Evolutionary conservation across 1,140 invertebrate genomes (phyloP).

Genomic region (Cherax quadricarinatus): DNA sequence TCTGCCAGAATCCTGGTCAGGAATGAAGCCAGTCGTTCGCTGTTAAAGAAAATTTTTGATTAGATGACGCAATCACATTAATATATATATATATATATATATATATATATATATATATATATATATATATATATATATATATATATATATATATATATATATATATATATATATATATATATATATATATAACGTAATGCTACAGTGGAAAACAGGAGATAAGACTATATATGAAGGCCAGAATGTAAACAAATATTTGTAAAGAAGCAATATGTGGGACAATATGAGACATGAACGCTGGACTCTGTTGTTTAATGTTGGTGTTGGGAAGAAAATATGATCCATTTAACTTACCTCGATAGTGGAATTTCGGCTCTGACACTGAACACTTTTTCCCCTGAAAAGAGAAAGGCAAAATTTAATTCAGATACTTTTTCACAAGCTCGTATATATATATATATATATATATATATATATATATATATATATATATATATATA

Average conservation of each 20-base stretch:
- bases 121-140: conserved; percentile 6
- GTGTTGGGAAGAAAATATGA: not conserved
- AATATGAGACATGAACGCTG: not conserved
- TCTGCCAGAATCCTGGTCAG: not conserved
- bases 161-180: too few species aligned
- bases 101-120: not conserved
- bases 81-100: not conserved
- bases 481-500: not conserved
- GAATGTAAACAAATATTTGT: not conserved
- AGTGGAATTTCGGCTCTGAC: conserved; percentile 32
- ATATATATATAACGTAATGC: too few species aligned
- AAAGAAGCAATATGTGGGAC: not conserved
- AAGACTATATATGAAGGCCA: too few species aligned
- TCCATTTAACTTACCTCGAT: conserved; percentile 15
- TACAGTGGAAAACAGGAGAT: too few species aligned
- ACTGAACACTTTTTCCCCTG: conserved; percentile 36
- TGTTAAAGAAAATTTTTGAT: not conserved
- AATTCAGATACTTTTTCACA: not conserved
- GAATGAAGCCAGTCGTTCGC: conserved; percentile 32
- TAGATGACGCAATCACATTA: not conserved
- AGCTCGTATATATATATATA: not conserved
- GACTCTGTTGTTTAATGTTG: not conserved
- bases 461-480: not conserved
- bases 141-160: not conserved
- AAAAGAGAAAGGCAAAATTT: not conserved